A percentile compares a stretch with the other conserved stretches of the same genome.
These are phyloP conservation scores for Pteromalus puparum DNA, from an alignment of 1,140 invertebrate species.

Conservation along the genomic window DNA sequence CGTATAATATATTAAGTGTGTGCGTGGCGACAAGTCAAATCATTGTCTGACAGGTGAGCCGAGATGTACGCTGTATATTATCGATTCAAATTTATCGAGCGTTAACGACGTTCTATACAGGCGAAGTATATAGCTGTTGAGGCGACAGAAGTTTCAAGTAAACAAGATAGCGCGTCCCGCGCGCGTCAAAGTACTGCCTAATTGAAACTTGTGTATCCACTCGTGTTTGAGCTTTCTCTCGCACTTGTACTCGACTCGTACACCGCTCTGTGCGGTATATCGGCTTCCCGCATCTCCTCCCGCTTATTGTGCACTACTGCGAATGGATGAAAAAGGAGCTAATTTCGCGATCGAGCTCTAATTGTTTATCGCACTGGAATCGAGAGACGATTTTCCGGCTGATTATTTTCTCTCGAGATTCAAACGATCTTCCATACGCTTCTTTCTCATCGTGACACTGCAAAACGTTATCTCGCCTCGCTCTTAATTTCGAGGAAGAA, in stretches of 20 bases:
- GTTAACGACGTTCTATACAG: background rate
- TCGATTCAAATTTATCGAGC: constrained; percentile 29
- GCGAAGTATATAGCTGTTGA: background rate
- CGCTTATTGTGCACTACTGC: background rate
- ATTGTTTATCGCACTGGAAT: background rate
- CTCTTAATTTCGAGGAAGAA: no score
- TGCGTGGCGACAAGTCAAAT: background rate
- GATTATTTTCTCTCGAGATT: background rate
- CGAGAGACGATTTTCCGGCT: background rate
- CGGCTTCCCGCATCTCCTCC: background rate
- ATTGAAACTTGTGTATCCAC: constrained; percentile 29
- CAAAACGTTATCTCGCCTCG: background rate
- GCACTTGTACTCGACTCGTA: background rate
- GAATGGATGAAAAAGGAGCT: background rate
- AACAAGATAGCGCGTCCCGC: constrained; percentile 22
- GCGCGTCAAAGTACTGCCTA: constrained; percentile 15
- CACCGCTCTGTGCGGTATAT: background rate
- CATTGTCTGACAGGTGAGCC: no score
- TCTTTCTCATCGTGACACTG: background rate
- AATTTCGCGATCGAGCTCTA: background rate
- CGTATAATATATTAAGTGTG: no score
- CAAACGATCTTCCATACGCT: no score
- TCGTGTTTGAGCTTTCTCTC: background rate
- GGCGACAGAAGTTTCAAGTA: constrained; percentile 29
- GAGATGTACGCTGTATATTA: constrained; percentile 5